Percentiles rank a stretch among this genome's conserved stretches.
Conservation (phyloP, 2,888 invertebrate species). For the Serrognathus titanus region DNA sequence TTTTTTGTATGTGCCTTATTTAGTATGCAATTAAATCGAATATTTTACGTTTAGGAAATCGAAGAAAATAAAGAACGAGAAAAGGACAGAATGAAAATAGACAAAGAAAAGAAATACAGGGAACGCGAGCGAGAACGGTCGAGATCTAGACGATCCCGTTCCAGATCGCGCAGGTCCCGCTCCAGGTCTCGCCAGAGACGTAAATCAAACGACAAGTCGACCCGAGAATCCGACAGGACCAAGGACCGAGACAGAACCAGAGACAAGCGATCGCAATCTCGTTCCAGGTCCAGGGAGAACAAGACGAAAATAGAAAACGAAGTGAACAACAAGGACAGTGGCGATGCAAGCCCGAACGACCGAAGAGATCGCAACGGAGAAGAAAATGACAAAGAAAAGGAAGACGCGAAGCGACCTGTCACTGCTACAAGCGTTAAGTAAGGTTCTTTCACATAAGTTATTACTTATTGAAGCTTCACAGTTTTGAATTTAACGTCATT, state of each 20-base stretch:
- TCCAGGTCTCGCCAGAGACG: conserved; percentile 33
- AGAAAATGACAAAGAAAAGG: conserved; percentile 35
- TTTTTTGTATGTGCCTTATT: background rate
- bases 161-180: conserved; percentile 35
- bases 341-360: conserved; percentile 42
- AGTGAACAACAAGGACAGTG: conserved; percentile 45
- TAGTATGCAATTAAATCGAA: background rate
- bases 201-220: conserved; percentile 30
- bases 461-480: too few species aligned
- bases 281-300: conserved; percentile 33
- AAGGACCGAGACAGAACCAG: conserved; percentile 26
- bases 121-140: conserved; percentile 46
- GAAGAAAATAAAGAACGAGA: conserved; percentile 47
- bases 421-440: conserved; percentile 6
- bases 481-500: too few species aligned
- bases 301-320: conserved; percentile 29
- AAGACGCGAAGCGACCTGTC: conserved; percentile 22
- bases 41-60: conserved; percentile 47
- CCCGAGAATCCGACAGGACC: conserved; percentile 27
- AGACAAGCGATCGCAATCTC: conserved; percentile 28
- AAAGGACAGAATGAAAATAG: conserved; percentile 46
- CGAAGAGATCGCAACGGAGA: conserved; percentile 20
- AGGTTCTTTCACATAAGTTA: background rate
- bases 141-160: conserved; percentile 35
- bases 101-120: conserved; percentile 51